Percentiles rank a stretch among this genome's conserved stretches.
Conservation (phyloP, 2,113 vertebrate species). For the Podilymbus podiceps region DNA sequence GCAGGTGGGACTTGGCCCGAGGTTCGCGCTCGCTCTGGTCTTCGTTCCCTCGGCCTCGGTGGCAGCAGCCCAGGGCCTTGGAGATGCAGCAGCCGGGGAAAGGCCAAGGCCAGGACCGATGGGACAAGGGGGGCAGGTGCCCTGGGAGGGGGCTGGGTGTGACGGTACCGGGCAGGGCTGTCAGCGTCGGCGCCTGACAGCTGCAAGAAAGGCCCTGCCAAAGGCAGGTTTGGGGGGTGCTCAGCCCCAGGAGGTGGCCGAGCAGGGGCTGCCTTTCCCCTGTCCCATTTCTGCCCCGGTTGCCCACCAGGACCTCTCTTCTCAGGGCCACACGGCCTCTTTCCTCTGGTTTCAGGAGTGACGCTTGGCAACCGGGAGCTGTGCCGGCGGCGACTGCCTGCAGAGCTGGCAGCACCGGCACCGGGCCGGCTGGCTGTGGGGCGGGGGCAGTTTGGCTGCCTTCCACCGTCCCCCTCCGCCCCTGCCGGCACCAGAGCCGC, state of each 20-base stretch:
- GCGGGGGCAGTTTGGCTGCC: background rate
- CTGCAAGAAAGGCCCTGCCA: background rate
- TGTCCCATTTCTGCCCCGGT: background rate
- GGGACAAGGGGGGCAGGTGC: background rate
- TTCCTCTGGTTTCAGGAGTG: background rate
- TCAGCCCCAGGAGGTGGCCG: background rate
- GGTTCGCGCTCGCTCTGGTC: background rate
- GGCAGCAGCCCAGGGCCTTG: background rate
- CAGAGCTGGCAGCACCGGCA: accelerated
- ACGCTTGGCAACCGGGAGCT: background rate
- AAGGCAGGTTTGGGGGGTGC: background rate
- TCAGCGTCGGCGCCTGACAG: accelerated
- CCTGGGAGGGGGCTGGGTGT: background rate
- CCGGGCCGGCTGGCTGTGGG: background rate
- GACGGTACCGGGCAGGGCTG: accelerated
- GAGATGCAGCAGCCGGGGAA: background rate
- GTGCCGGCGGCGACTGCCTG: background rate
- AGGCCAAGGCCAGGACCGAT: background rate
- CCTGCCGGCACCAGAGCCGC: background rate
- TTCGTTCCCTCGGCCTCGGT: accelerated
- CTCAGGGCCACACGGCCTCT: no score
- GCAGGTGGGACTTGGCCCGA: background rate
- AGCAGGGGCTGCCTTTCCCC: background rate
- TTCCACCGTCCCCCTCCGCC: background rate
- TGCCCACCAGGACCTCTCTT: background rate